Base-by-base conservation (phyloP, 2,113 vertebrate species). In the Hiodon tergisus region DNA sequence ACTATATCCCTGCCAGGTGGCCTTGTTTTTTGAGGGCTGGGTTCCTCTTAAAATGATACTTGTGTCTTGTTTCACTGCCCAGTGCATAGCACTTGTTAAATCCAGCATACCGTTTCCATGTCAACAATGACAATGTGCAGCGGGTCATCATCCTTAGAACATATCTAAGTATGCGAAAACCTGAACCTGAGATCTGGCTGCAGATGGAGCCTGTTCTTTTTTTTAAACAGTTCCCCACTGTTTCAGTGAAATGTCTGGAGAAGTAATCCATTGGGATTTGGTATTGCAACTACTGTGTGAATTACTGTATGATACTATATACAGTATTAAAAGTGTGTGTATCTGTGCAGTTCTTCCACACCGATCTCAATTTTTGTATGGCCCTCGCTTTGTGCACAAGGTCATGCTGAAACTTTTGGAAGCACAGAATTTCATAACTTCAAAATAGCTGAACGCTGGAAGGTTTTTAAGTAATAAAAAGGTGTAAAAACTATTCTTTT, bases 101-200 rank as follows among this genome's bases (percentile, higher is more conserved):
- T 81, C 72, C 51, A 10, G 77, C 53, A 17, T 84, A 82, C 60
- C 16, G 80, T 85, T 87, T 86, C 82, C 70, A 17, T 78, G 78
- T 79, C 80, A 78, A 83, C 86, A 84, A 77, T 85, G 78, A 81
- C 79, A 75, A 61, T 78, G 73, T 79, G 73, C 77, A 54, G 69
- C 31, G 31, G 31, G 17, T 67, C 80, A 86, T 77, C 84, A 86
- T 89, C 86, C 85, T 86, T 87, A 63, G 79, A 79, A 82, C 79
- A 82, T 86, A 85, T 81, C 83, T 78, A 78, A 83, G 82, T 14
- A 8, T 47, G 8, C 16, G 31, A 66, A 16, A 47, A 10, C 46
- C 63, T 57, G 11, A 1, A 13, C 31, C 46, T 8, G n/a, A 47
- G 10, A 47, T 57, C 54, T 48, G 63, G 47, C 31, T 47, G 46